Base-by-base conservation (phyloP, 2,888 invertebrate species). In the Chymomyza amoena region DNA sequence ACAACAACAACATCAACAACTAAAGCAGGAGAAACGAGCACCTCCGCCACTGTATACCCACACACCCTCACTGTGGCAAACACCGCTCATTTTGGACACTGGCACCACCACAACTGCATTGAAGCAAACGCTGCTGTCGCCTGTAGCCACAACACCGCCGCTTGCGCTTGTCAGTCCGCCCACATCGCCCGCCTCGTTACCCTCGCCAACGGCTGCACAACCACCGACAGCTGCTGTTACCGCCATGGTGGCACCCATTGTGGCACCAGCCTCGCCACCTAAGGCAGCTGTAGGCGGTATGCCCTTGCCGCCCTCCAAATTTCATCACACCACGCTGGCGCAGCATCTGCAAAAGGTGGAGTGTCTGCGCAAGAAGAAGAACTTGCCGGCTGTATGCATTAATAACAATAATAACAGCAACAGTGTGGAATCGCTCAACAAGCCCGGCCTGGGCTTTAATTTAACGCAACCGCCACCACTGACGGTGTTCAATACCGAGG, bases 271-370 rank as follows among this genome's bases (percentile, higher is more conserved):
- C 28, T 57, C 89, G 80, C 67, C 57, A 66, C 63, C 79, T 45
- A 71, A 75, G 64, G 78, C 78, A 51, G 57, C 5, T 0, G 57
- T 25, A 54, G 80, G 71, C 39, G 86, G 81, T 0, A 69, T 69
- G 39, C 72, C 89, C 10, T 68, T 91, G 75, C 91, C 91, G 57
- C 91, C 91, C 39, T 91, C 91, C n/a, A 91, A 91, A 73, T 91
- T 91, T 72, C 91, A 91, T 79, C 90, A 91, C 73, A 91, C 88
- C 52, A 91, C 91, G 18, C 71, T 91, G 77, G 91, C 91, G 36
- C 91, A 91, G 66, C 91, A 91, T 73, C 72, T 91, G 72, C 91
- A 91, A 69, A 91, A 91, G 75, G 90, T 91, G 7, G 89, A 90
- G 73, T 90, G 90, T 70, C 74, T 90, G 9, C 89, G 89, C 60